Percentiles rank a stretch among this genome's conserved stretches.
Conservation (phyloP, 2,113 vertebrate genomes). For the Oncorhynchus nerka region DNA sequence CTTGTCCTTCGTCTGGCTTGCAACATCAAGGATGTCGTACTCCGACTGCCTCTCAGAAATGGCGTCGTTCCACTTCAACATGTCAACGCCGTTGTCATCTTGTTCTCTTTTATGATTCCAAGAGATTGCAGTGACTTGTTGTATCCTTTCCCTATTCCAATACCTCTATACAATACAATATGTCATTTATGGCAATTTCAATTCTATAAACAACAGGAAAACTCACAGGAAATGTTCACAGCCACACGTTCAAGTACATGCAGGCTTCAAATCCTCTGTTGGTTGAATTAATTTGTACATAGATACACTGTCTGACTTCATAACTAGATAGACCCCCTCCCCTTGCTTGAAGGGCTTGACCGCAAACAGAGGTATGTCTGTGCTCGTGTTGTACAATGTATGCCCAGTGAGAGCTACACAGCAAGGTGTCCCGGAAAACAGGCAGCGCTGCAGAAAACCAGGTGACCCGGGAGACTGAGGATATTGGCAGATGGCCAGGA, state of each 20-base stretch:
- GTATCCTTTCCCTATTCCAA: background rate
- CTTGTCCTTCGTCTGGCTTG: no score
- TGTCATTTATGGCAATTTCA: no score
- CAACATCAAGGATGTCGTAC: background rate
- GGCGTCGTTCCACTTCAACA: no score
- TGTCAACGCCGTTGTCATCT: background rate
- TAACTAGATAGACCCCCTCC: background rate
- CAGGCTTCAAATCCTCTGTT: no score
- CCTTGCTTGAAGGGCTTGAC: background rate
- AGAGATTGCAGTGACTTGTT: background rate
- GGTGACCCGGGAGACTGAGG: conserved; percentile 1
- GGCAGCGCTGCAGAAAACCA: conserved; percentile 10
- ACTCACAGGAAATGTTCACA: no score
- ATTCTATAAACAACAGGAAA: no score
- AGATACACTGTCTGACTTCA: background rate
- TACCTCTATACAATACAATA: background rate
- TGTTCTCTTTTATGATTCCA: background rate
- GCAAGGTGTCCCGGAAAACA: conserved; percentile 11
- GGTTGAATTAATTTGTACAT: no score
- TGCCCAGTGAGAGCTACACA: conserved; percentile 8
- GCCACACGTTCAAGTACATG: no score
- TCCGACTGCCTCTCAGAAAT: background rate
- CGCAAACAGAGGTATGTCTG: background rate
- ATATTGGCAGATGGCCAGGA: conserved; percentile 14
- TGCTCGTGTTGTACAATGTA: background rate